Base-by-base conservation (phyloP, 2,888 invertebrate species). In the Criorhina ranunculi region DNA sequence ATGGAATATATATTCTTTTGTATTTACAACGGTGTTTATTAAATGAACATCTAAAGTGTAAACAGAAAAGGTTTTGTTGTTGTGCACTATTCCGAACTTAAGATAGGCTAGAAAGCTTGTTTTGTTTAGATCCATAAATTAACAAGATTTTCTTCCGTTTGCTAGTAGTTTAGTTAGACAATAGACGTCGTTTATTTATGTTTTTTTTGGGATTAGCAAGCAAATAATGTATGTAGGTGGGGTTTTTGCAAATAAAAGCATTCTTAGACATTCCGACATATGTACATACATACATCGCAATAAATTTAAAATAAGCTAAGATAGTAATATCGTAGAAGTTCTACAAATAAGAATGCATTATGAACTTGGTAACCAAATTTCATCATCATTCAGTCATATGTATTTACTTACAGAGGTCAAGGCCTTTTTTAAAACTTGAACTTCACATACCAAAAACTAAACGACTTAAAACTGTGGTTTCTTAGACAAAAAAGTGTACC, bases 51-150 rank as follows among this genome's bases (percentile, higher is more conserved):
- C n/a, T n/a, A n/a, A n/a, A n/a, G n/a, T n/a, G n/a, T n/a, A n/a
- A n/a, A n/a, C n/a, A n/a, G n/a, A n/a, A 44, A 33, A 33, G 7
- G 6, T 1, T 44, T 44, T 9, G 17, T 17, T 5, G 2, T 17
- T 17, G 17, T 24, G 24, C n/a, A n/a, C 5, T 29, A 4, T 19
- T 49, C 24, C 1, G 5, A 29, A 19, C 49, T 44, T 11, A 19
- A 46, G 9, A 19, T 46, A 19, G 17, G 5, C 9, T 11, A 46
- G 9, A 19, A 6, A 11, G 11, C 15, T 46, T 19, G 11, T 44
- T 24, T 42, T 11, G 33, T 15, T 53, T 1, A 31, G 11, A 15
- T 29, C 85, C 70, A 51, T 66, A 49, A 49, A 49, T 29, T n/a
- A 49, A 46, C 5, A n/a, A 49, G n/a, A 49, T 49, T n/a, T 29